These are phyloP conservation scores for Poeciliopsis presidionis DNA, from an alignment of 2,797 vertebrate species.

Conservation along the genomic window DNA sequence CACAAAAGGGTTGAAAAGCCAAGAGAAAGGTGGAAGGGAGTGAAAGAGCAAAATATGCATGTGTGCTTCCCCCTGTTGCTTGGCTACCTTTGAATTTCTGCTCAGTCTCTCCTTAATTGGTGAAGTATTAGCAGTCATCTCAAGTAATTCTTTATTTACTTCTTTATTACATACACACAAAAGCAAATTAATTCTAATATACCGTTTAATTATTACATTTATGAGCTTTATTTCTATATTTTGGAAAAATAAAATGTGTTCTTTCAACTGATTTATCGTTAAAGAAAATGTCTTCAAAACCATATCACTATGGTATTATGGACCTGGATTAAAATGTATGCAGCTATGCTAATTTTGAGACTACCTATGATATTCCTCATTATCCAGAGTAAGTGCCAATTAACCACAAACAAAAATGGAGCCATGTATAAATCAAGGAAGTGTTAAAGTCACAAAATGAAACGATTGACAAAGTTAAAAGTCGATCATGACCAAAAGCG, in stretches of 20 bases:
- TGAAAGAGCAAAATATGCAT: constrained; percentile 70
- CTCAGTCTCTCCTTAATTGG: constrained; percentile 72
- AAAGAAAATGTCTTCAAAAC: not conserved
- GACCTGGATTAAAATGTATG: not conserved
- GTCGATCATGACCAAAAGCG: not conserved
- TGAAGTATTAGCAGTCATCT: constrained; percentile 78
- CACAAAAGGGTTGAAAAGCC: constrained; percentile 51
- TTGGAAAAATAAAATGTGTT: not conserved
- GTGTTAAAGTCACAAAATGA: not conserved
- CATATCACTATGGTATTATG: not conserved
- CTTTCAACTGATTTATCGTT: not conserved
- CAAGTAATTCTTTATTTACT: constrained; percentile 68
- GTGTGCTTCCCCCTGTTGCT: constrained; percentile 73
- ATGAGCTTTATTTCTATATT: not conserved
- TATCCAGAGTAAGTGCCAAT: not conserved
- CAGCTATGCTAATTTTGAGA: not conserved
- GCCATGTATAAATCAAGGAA: not conserved
- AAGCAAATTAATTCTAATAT: constrained; percentile 2
- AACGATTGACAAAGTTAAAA: not conserved
- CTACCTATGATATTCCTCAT: not conserved
- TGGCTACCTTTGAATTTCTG: constrained; percentile 77
- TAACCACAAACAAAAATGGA: not conserved
- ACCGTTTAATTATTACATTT: not conserved
- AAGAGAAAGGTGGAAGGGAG: constrained; percentile 57
- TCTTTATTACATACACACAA: constrained; percentile 32